phyloP scores from a whole-genome alignment of 2,113 vertebrate genomes.

The Neolamprologus modestus region DNA sequence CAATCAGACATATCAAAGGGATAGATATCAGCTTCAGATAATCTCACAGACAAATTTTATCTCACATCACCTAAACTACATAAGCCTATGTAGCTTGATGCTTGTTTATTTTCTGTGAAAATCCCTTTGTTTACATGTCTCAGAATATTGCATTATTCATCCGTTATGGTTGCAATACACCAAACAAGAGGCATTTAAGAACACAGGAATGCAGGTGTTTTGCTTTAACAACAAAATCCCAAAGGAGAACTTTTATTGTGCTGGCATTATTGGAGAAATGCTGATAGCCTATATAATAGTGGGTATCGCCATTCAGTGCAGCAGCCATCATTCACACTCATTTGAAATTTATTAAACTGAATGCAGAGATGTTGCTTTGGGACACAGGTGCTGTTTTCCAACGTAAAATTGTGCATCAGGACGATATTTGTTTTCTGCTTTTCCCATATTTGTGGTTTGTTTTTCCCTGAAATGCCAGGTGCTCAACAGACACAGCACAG shows the following conservation, averaged over 20 bases:
- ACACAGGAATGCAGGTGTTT: neutral
- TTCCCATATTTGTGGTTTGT: neutral
- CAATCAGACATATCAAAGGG: neutral
- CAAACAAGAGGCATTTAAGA: neutral
- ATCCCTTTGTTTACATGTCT: neutral
- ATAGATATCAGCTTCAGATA: neutral
- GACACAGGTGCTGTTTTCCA: neutral
- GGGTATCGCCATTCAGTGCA: neutral
- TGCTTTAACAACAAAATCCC: neutral
- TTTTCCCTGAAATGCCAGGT: neutral
- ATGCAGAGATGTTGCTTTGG: neutral
- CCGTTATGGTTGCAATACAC: neutral
- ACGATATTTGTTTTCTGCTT: neutral
- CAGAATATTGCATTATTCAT: neutral
- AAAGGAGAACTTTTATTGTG: neutral
- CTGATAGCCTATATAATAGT: neutral
- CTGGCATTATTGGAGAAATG: neutral
- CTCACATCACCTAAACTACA: neutral
- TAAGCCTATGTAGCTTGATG: neutral
- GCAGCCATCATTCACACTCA: neutral
- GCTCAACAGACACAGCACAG: neutral
- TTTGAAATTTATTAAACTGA: neutral
- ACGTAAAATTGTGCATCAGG: neutral
- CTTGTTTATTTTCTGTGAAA: neutral
- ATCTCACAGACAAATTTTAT: neutral